phyloP scores from a whole-genome alignment of 2,797 vertebrate genomes.

The Lates japonicus region DNA sequence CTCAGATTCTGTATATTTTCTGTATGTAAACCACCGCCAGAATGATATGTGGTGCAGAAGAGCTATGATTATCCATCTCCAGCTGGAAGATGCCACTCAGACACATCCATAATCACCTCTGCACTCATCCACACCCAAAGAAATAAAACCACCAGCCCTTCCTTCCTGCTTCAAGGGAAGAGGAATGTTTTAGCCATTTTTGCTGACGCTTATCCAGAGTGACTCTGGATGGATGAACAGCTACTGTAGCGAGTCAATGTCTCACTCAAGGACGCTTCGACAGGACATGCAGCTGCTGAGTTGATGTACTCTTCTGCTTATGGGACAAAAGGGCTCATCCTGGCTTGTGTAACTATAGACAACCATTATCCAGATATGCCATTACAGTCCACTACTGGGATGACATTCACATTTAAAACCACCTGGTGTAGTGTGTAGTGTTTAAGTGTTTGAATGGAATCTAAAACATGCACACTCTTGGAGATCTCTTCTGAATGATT shows the following conservation, averaged over 20 bases:
- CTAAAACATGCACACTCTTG: conserved; percentile 7
- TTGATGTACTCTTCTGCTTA: conserved; percentile 20
- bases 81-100: conserved; percentile 56
- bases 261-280: conserved; percentile 58
- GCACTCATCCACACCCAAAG: conserved; percentile 54
- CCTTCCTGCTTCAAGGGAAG: conserved; percentile 41
- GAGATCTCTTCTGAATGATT: conserved; percentile 17
- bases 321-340: conserved; percentile 11
- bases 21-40: conserved; percentile 51
- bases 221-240: conserved; percentile 45
- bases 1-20: conserved; percentile 37
- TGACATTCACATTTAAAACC: conserved; percentile 1
- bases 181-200: conserved; percentile 44
- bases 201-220: conserved; percentile 45
- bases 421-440: background rate
- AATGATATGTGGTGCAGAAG: conserved; percentile 49
- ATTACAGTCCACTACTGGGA: background rate
- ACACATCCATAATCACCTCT: conserved; percentile 63
- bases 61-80: conserved; percentile 62
- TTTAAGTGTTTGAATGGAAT: conserved; percentile 11
- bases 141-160: conserved; percentile 39
- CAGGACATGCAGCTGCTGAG: conserved; percentile 18
- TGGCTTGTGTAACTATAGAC: conserved; percentile 2
- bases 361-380: conserved; percentile 17
- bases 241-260: conserved; percentile 31